Evolutionary conservation across 2,797 vertebrate species (phyloP), one percentile per base, ranked within the genome.

Genomic region (Periparus ater): DNA sequence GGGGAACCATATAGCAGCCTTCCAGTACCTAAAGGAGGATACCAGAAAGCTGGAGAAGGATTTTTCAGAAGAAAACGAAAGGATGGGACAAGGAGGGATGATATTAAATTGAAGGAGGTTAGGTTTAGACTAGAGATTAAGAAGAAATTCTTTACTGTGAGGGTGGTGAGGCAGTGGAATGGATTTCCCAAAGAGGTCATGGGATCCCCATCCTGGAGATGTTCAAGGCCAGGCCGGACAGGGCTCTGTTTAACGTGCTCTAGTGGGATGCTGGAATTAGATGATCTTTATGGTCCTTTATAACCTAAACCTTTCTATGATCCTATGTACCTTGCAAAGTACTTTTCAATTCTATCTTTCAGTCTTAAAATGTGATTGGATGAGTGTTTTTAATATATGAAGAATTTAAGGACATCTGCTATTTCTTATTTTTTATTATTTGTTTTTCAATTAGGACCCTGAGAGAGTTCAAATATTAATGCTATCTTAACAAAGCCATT

Each of bases 131-230:
- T 30, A n/a, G 17, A 29, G 57, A 30, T 34, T 51, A 50, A 7
- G 30, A 74, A 74, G 30, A 44, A 70, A 45, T 57, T 57, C 7
- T 45, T 57, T 71, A 19, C 29, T 57, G 14, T 34, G 44, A 38
- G 8, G 13, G 8, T 70, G 20, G 6, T 18, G 17, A 71, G 20
- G 17, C 25, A 63, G 13, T 25, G 11, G 16, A 68, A 61, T 1
- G 6, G 22, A 23, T 44, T 76, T n/a, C 10, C 17, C 44, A 51
- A 10, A 57, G 10, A 13, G 3, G 3, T 18, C 0, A 0, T 30
- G n/a, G 21, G 13, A 42, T 45, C 10, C 23, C 5, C 32, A 38
- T 38, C 11, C 14, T 70, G 50, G 19, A 57, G 38, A 17, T 27
- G 7, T 40, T 58, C 0, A 3, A n/a, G 29, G 29, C 10, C 7